phyloP scores from a whole-genome alignment of 2,888 invertebrate genomes.

The Halocaridina rubra region DNA sequence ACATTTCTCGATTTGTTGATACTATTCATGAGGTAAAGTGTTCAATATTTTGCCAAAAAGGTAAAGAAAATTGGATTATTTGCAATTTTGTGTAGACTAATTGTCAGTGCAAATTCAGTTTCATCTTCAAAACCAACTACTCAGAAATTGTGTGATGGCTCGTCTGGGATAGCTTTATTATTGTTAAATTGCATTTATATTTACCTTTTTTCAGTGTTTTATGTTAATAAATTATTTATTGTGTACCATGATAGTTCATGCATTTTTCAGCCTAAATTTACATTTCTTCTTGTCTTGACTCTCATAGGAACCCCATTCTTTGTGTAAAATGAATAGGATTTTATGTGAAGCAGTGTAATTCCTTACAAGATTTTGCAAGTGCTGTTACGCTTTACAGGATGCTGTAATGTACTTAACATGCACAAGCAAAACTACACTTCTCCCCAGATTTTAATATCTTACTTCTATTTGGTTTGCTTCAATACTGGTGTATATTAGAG shows the following conservation, averaged over 20 bases:
- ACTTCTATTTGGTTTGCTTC: too few relatives aligned
- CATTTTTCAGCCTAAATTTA: constrained; percentile 20
- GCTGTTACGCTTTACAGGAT: constrained; percentile 25
- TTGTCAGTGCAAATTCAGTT: constrained; percentile 1
- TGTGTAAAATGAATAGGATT: constrained; percentile 17
- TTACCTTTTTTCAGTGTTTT: constrained; percentile 1
- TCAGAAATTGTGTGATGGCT: constrained; percentile 2
- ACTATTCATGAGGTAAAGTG: too few relatives aligned
- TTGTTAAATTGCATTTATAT: constrained; percentile 7
- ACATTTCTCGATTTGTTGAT: too few relatives aligned
- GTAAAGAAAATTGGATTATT: too few relatives aligned
- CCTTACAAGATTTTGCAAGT: constrained; percentile 24
- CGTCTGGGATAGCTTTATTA: constrained; percentile 28
- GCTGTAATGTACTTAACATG: constrained; percentile 34
- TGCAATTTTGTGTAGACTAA: too few relatives aligned
- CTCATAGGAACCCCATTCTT: not conserved
- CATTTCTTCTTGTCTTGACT: not conserved
- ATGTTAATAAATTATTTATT: constrained; percentile 44
- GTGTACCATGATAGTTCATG: not conserved
- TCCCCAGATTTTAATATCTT: constrained; percentile 27
- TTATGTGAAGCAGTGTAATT: not conserved
- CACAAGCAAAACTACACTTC: constrained; percentile 4
- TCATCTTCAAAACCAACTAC: not conserved
- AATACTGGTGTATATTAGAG: not conserved
- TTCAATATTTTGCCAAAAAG: too few relatives aligned